Evolutionary conservation across 1,140 invertebrate species (phyloP).

Genomic region (Dendrolimus kikuchii): DNA sequence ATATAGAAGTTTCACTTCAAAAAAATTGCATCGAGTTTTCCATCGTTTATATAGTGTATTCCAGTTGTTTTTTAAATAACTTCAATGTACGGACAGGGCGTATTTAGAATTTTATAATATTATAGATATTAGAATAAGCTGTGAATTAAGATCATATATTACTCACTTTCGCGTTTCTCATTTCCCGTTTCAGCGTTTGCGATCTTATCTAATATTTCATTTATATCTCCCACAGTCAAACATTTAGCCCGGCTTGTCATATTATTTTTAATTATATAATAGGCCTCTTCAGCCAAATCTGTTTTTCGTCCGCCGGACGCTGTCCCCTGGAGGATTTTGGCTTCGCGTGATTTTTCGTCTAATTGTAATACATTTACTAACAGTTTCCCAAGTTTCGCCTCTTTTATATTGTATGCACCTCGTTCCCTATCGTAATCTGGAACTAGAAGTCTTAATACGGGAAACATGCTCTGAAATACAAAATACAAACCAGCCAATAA

Average conservation of each 20-base stretch:
- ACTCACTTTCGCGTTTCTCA: conserved; percentile 35
- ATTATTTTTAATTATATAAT: conserved; percentile 38
- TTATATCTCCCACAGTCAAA: conserved; percentile 37
- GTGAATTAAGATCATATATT: background rate
- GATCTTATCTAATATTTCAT: conserved; percentile 47
- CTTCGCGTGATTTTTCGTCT: conserved; percentile 34
- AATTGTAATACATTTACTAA: conserved; percentile 46
- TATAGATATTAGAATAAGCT: no score
- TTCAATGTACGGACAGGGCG: no score
- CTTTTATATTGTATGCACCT: conserved; percentile 50
- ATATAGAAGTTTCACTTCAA: no score
- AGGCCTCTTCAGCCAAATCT: conserved; percentile 47
- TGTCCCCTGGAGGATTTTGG: conserved; percentile 37
- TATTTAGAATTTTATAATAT: no score
- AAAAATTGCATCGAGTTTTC: no score
- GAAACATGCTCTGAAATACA: conserved; percentile 44
- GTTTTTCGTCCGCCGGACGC: conserved; percentile 32
- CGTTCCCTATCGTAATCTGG: conserved; percentile 48
- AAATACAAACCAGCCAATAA: background rate
- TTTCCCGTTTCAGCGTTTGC: conserved; percentile 35
- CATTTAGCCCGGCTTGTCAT: conserved; percentile 19
- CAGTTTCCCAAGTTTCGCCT: conserved; percentile 39
- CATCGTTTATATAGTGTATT: no score
- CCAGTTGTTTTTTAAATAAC: no score
- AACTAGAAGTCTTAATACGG: conserved; percentile 45